Base-by-base conservation (phyloP, 1,140 invertebrate species). In the Drosophila arizonae region DNA sequence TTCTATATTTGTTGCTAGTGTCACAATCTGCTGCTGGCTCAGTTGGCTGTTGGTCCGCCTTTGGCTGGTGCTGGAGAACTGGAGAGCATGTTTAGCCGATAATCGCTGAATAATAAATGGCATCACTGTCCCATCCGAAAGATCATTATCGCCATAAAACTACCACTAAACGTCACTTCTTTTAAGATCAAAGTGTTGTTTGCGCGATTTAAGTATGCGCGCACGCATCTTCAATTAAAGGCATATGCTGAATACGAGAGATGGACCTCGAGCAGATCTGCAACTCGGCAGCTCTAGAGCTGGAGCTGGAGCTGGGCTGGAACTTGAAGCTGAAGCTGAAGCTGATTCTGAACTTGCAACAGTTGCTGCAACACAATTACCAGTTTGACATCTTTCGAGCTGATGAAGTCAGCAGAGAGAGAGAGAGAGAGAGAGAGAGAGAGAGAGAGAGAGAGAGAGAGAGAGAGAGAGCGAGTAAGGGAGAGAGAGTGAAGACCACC, bases 141-240 rank as follows among this genome's bases (percentile, higher is more conserved):
- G 88, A 90, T 90, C 84, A 81, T 90, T 90, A 90, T 90, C 89
- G 81, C 74, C 79, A 76, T 78, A 82, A 78, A 90, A 90, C 85
- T 86, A 88, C 88, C 84, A 89, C 84, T 90, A 90, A 89, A 89
- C 84, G 89, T 90, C 89, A 90, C 88, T 90, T 90, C 81, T 89
- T 80, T 89, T 89, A 90, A 90, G 88, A 90, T 90, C 89, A 90
- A 90, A 90, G 88, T 89, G 88, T 73, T 90, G 89, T 90, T 86
- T 75, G 81, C 89, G 89, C 81, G 73, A 78, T 77, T 85, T 80
- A 79, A 79, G 78, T 72, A 85, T 89, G 84, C 76, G 81, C 84
- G 88, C 84, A 88, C 84, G 88, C 86, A 90, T 88, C 85, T 90
- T 90, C 81, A 90, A 89, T 90, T 90, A 90, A 90, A 90, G 79